Percentiles rank a stretch among this genome's conserved stretches.
Evolutionary conservation across 2,113 vertebrate species (phyloP).

Genomic region (Lepus timidus): DNA sequence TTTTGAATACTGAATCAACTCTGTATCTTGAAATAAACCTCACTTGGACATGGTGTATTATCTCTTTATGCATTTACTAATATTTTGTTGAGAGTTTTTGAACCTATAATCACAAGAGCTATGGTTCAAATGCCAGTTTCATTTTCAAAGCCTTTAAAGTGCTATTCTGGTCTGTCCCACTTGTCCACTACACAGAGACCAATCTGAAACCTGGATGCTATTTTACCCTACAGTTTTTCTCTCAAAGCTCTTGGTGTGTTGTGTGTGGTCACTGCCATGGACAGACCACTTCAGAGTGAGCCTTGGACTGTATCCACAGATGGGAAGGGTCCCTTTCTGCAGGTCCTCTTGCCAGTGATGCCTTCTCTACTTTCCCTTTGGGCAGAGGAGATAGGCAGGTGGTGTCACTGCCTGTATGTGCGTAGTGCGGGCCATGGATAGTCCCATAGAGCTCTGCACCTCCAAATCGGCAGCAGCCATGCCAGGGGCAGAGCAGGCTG

Average conservation of each 20-base stretch:
- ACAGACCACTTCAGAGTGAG: background rate
- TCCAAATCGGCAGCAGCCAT: background rate
- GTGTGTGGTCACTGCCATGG: background rate
- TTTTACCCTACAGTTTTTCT: background rate
- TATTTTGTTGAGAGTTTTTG: background rate
- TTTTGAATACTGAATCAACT: slow-evolving; percentile 43
- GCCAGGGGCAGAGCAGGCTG: no score
- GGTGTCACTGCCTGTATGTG: background rate
- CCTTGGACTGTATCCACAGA: background rate
- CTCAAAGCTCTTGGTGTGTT: background rate
- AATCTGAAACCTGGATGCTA: background rate
- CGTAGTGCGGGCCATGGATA: background rate
- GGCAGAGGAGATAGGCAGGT: background rate
- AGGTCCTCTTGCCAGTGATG: background rate
- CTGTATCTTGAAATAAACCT: background rate
- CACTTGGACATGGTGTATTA: background rate
- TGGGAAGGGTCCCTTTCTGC: background rate
- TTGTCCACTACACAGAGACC: background rate
- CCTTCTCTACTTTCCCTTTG: background rate
- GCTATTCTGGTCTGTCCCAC: background rate
- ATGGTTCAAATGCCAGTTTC: background rate
- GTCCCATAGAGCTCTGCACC: background rate
- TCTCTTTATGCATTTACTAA: background rate
- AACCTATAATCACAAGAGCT: background rate
- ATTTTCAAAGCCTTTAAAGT: background rate